A percentile compares a stretch with the other conserved stretches of the same genome.
Conservation (phyloP, 1,140 invertebrate species). For the Globodera ellingtonae region DNA sequence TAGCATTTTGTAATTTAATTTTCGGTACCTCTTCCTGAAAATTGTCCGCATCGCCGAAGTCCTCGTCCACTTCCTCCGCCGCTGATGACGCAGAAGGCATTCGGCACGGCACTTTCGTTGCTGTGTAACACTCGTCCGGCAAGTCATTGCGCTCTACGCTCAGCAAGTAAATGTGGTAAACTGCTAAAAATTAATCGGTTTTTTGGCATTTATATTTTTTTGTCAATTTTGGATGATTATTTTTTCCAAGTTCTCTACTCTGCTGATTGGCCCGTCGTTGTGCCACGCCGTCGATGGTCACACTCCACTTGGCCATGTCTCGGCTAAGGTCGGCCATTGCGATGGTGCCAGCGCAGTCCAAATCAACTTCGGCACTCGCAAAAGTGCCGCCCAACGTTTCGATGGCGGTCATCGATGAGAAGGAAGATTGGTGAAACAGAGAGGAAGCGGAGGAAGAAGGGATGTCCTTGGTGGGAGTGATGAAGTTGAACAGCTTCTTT, state of each 20-base stretch:
- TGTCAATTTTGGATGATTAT: neutral
- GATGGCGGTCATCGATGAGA: neutral
- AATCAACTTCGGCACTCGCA: slow-evolving; percentile 2
- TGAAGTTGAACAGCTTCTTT: slow-evolving; percentile 41
- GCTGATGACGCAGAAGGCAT: neutral
- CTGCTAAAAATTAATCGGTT: neutral
- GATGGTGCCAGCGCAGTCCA: slow-evolving; percentile 10
- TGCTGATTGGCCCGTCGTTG: slow-evolving; percentile 24
- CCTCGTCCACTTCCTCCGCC: slow-evolving; percentile 19
- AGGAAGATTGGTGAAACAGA: slow-evolving; percentile 6
- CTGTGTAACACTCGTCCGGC: slow-evolving; percentile 22
- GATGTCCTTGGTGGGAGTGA: slow-evolving; percentile 26
- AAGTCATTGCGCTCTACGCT: slow-evolving; percentile 42
- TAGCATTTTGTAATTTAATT: too few species aligned
- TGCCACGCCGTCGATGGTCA: slow-evolving; percentile 41
- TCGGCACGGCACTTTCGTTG: slow-evolving; percentile 2
- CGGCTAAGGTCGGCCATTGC: slow-evolving; percentile 35
- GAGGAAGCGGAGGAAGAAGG: neutral
- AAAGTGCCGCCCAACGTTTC: slow-evolving; percentile 26
- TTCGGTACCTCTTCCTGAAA: neutral
- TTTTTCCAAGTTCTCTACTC: neutral
- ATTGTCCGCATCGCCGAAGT: slow-evolving; percentile 1
- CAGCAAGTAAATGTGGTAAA: slow-evolving; percentile 45
- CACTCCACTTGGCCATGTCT: slow-evolving; percentile 49
- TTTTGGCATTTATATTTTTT: neutral